Base-by-base conservation (phyloP, 2,888 invertebrate species). In the Agrenia bidenticulata region DNA sequence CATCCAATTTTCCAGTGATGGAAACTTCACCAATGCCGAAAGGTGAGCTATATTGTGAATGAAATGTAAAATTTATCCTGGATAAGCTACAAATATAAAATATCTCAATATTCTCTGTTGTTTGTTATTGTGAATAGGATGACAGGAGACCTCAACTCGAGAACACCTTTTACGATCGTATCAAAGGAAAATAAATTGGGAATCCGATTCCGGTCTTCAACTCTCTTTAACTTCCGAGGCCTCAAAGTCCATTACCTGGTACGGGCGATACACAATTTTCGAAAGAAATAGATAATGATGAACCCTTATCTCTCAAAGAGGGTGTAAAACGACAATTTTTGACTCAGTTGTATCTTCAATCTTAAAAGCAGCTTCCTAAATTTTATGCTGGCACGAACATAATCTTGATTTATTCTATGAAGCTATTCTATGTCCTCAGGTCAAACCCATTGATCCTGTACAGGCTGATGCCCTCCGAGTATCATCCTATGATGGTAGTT, bases 191-290 rank as follows among this genome's bases (percentile, higher is more conserved):
- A 76, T 63, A 73, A 70, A 64, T 69, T 76, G 63, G 73, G 74
- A 45, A 65, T 76, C 61, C 67, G 74, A 57, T 76, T 76, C 67
- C 69, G 72, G 19, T 76, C 76, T 17, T 76, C 76, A 2, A 64
- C 71, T 15, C 63, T 76, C 11, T 76, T 76, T 64, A 75, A 73
- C 64, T 76, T 75, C 69, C 61, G 76, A 45, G 76, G 76, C 41
- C 50, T 76, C 24, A 76, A 75, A 59, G 49, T 76, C 15, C 74
- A 76, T 32, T 76, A 75, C 55, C 54, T 76, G 67, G 76, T 76
- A 71, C 13, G 45, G 11, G 32, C 32, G 32, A 32, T 11, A 32
- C 4, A 11, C 5, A 32, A n/a, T n/a, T n/a, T n/a, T n/a, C n/a
- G n/a, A n/a, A n/a, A n/a, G n/a, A n/a, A n/a, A n/a, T n/a, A n/a